Percentiles rank a stretch among this genome's conserved stretches.
Conservation (phyloP, 2,888 invertebrate species). For the Synanthedon tipuliformis region DNA sequence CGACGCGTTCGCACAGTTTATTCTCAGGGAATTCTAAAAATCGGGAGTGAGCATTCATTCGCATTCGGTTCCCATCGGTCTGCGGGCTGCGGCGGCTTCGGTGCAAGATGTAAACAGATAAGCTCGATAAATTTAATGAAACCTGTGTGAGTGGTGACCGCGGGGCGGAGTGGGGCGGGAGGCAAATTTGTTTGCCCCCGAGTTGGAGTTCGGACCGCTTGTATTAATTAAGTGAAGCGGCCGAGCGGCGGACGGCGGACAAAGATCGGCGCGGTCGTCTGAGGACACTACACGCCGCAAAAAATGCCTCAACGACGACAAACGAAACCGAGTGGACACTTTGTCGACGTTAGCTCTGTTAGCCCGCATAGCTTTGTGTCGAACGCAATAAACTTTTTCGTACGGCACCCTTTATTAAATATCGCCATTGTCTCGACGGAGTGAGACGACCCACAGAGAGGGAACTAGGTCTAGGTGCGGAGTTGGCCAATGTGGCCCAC, state of each 20-base stretch:
- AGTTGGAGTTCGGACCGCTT: slow-evolving; percentile 22
- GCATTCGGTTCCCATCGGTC: slow-evolving; percentile 36
- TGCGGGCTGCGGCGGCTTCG: slow-evolving; percentile 12
- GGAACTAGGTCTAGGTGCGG: too few species aligned
- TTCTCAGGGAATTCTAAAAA: slow-evolving; percentile 54
- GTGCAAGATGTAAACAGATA: slow-evolving; percentile 51
- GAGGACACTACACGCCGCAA: slow-evolving; percentile 10
- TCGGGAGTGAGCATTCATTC: slow-evolving; percentile 17
- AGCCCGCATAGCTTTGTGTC: neutral
- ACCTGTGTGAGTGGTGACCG: slow-evolving; percentile 31
- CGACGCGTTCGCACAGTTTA: slow-evolving; percentile 5
- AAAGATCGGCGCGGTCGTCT: slow-evolving; percentile 3
- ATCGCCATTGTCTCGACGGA: neutral
- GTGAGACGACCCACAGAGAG: too few species aligned
- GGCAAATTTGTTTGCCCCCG: slow-evolving; percentile 53
- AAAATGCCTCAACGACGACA: slow-evolving; percentile 13
- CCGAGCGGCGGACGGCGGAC: slow-evolving; percentile 6
- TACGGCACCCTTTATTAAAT: too few species aligned
- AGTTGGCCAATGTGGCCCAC: neutral
- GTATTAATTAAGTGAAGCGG: slow-evolving; percentile 50
- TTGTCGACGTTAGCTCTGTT: slow-evolving; percentile 1
- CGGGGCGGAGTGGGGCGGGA: slow-evolving; percentile 14
- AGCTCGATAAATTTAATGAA: slow-evolving; percentile 65
- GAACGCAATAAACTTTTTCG: neutral
- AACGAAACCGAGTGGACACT: slow-evolving; percentile 4